Evolutionary conservation across 2,113 vertebrate species (phyloP), one percentile per base, ranked within the genome.

Genomic region (Rutilus rutilus): DNA sequence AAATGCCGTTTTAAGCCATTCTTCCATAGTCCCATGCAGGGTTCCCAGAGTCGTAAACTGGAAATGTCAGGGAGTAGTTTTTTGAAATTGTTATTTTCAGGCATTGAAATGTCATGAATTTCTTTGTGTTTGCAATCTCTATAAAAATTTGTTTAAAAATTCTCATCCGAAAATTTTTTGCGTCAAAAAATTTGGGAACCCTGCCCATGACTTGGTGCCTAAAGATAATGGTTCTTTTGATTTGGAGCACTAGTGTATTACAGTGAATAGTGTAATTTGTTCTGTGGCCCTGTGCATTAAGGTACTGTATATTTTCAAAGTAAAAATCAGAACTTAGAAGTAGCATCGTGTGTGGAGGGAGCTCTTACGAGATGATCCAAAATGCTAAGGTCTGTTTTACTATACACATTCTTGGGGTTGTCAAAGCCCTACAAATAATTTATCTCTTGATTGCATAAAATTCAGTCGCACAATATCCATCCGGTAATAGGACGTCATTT

Each of bases 151-250:
- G 71, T 76, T 9, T 17, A 5, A 71, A 67, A 71, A 71, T 39
- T 4, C 33, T 71, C 1, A 71, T 11, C 67, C 2, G 10, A 36
- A 12, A 42, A 71, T 71, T 21, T 42, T 8, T 6, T 42, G 36
- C 5, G 1, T 47, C 71, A 75, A 75, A 27, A 47, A 8, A 11
- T 57, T 23, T 19, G 45, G n/a, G 45, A 76, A 27, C 74, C n/a
- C 42, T 76, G 36, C 57, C 10, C 10, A 42, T 8, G 76, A 59
- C 50, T 33, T 57, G 19, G 76, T 78, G 76, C 76, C 30, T 80
- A 80, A 80, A 64, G 8, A 80, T 36, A 80, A 25, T 27, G 5
- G 12, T 80, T 17, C 11, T 77, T 78, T 78, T 57, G 15, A 39
- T 64, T 80, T 47, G 12, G 3, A 80, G 78, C 78, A 47, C 78